phyloP scores from a whole-genome alignment of 2,888 invertebrate genomes.

The Cataglyphis albicans region DNA sequence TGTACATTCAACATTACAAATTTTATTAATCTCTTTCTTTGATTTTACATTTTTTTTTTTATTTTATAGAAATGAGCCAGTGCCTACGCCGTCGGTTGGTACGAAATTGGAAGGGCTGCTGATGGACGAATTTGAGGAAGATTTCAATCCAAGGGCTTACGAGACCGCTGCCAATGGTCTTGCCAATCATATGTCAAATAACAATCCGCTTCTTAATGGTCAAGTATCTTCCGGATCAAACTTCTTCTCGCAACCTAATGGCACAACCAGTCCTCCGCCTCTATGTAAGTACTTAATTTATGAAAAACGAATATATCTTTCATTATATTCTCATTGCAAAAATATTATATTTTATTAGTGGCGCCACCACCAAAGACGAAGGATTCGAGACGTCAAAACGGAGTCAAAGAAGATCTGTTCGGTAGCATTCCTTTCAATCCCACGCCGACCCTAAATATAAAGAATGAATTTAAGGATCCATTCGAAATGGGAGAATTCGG shows the following conservation, averaged over 20 bases:
- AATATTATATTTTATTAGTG: conserved; percentile 87
- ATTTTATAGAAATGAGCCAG: conserved; percentile 75
- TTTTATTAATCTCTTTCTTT: conserved; percentile 3
- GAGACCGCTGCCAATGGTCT: conserved; percentile 88
- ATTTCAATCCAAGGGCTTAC: conserved; percentile 95
- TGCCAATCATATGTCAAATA: conserved; percentile 82
- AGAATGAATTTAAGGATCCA: conserved; percentile 89
- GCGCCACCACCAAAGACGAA: conserved; percentile 94
- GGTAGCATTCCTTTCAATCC: conserved; percentile 92
- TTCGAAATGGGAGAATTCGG: conserved; percentile 94
- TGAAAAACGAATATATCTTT: not conserved
- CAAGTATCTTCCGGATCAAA: conserved; percentile 85
- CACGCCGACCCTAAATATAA: conserved; percentile 82
- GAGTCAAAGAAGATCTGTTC: conserved; percentile 91
- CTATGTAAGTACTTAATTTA: conserved; percentile 88
- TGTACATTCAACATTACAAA: conserved; percentile 54
- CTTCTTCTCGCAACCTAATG: conserved; percentile 86
- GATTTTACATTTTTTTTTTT: conserved; percentile 8
- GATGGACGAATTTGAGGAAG: conserved; percentile 92
- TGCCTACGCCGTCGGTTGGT: conserved; percentile 88
- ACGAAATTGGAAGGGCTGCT: conserved; percentile 92
- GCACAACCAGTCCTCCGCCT: conserved; percentile 88
- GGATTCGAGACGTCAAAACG: conserved; percentile 84
- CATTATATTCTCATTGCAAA: not conserved
- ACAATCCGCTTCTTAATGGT: conserved; percentile 82